Base-by-base conservation (phyloP, 2,888 invertebrate species). In the Noctua fimbriata region DNA sequence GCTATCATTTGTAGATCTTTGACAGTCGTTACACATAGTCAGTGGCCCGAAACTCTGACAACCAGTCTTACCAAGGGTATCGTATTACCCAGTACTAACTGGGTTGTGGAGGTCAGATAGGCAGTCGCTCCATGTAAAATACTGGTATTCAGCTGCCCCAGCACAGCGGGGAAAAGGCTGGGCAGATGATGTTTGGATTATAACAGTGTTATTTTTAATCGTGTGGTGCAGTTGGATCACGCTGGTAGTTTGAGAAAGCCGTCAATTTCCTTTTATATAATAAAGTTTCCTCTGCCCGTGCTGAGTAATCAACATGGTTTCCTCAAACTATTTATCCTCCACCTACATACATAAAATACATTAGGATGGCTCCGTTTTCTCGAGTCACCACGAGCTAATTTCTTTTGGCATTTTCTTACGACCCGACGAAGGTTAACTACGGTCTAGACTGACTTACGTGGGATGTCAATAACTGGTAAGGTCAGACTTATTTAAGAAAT, bases 301-400 rank as follows among this genome's bases (percentile, higher is more conserved):
- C 28, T 24, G 47, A 55, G 32, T 32, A 58, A 78, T 36, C n/a
- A 24, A 14, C 16, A 9, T 32, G 49, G n/a, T 44, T 60, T 36
- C 76, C 58, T 60, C n/a, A 69, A 72, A 16, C 41, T 18, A 73
- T 78, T 76, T 74, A 52, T 55, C 73, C 63, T 63, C 21, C 14
- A 66, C 44, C n/a, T 14, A 63, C 36, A 44, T 60, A 16, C 21
- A 80, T 63, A 74, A 76, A 71, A 74, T 28, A 41, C 28, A 63
- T 69, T 47, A 66, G 36, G n/a, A 78, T 49, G 49, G 52, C 72
- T 72, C 49, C 69, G 69, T 85, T 82, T 76, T 72, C 73, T 65
- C 71, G 36, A 77, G 74, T 81, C 84, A 82, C 81, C 69, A 21
- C 49, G 67, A 76, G 58, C 76, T 79, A 86, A 86, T 87, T 87